Conservation (phyloP, 2,797 vertebrate genomes). For the Loriculus beryllinus region DNA sequence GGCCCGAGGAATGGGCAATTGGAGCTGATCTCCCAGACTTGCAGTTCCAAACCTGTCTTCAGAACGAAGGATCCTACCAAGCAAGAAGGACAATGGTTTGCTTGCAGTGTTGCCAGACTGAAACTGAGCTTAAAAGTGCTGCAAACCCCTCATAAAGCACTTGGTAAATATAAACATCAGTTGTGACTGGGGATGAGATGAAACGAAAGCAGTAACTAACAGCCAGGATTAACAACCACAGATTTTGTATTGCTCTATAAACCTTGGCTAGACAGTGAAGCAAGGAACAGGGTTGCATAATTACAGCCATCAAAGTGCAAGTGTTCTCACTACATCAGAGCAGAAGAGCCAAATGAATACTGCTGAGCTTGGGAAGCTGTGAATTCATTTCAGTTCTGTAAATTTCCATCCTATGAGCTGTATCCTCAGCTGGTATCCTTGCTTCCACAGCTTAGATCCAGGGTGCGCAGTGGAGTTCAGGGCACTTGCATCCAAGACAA, state of each 20-base stretch:
- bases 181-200: background rate
- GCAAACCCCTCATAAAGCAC: background rate
- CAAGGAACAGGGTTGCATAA: background rate
- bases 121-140: background rate
- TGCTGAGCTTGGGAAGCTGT: constrained; percentile 11
- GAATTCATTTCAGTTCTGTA: constrained; percentile 2
- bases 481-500: background rate
- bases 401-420: background rate
- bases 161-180: background rate
- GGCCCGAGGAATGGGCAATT: background rate
- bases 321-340: background rate
- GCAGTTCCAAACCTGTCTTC: background rate
- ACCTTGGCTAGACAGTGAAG: background rate
- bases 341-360: background rate
- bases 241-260: background rate
- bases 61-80: background rate
- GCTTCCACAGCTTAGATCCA: background rate
- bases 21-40: background rate
- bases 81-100: background rate
- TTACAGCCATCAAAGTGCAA: background rate
- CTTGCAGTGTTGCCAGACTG: background rate
- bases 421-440: background rate
- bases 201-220: background rate
- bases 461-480: background rate
- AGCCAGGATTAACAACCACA: background rate